A percentile compares a stretch with the other conserved stretches of the same genome.
Conservation (phyloP, 2,113 vertebrate genomes). For the Bettongia penicillata region DNA sequence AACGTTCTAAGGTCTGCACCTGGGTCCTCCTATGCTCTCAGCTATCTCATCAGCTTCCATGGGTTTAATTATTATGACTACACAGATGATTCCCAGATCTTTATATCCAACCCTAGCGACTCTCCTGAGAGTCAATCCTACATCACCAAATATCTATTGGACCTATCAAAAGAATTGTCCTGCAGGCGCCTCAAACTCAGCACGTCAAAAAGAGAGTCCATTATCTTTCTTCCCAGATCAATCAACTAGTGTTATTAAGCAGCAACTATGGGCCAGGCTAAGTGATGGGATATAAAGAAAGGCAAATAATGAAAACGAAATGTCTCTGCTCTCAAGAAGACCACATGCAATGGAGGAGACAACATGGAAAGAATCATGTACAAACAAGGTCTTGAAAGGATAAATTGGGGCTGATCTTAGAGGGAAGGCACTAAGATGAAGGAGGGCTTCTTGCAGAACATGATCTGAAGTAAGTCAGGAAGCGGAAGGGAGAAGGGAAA, state of each 20-base stretch:
- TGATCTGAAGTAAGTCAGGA: neutral
- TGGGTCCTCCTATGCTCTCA: neutral
- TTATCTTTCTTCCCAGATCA: neutral
- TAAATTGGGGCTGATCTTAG: neutral
- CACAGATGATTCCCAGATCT: neutral
- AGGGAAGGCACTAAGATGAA: neutral
- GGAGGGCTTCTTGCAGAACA: neutral
- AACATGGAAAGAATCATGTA: neutral
- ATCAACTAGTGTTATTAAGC: neutral
- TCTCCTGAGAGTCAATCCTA: neutral
- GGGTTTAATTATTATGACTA: neutral
- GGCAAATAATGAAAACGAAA: neutral
- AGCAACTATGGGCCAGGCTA: neutral
- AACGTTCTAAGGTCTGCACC: neutral
- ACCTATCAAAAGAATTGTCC: neutral
- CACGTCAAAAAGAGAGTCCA: neutral
- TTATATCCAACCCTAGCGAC: neutral
- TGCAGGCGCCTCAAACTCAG: neutral
- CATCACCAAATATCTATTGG: neutral
- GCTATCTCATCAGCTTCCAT: neutral
- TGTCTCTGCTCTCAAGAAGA: neutral
- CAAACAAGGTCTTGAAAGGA: neutral
- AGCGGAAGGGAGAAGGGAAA: neutral
- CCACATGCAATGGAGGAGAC: neutral
- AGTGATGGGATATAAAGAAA: neutral